Conservation (phyloP, 2,113 vertebrate species). For the Charina bottae region DNA sequence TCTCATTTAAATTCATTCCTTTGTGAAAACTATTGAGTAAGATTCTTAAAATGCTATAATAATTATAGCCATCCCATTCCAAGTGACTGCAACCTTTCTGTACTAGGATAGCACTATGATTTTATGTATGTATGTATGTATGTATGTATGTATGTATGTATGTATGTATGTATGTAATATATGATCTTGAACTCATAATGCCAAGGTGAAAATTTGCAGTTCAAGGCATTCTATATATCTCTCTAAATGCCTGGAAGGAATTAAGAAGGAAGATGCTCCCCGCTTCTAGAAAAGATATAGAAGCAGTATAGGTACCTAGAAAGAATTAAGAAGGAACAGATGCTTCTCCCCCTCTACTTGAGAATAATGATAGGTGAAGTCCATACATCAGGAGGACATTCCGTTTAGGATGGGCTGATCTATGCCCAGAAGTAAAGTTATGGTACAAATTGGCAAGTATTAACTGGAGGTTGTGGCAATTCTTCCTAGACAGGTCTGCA, state of each 20-base stretch:
- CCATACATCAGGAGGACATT: background rate
- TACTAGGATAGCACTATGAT: background rate
- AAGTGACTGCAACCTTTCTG: background rate
- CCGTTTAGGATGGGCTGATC: background rate
- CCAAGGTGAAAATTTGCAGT: background rate
- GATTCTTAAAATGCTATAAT: background rate
- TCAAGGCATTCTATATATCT: background rate
- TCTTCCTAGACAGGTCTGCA: background rate
- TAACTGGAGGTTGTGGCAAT: background rate
- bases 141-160: background rate
- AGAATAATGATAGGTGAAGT: background rate
- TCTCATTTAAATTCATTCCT: background rate
- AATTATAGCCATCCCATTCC: background rate
- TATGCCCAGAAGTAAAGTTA: background rate
- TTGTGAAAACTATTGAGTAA: background rate
- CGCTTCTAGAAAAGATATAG: background rate
- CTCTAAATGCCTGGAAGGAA: background rate
- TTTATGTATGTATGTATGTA: background rate
- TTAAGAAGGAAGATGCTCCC: background rate
- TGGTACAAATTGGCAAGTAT: background rate
- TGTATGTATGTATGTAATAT: background rate
- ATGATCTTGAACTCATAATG: background rate
- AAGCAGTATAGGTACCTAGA: background rate
- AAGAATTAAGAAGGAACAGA: background rate
- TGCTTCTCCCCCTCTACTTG: background rate